Evolutionary conservation across 1,140 invertebrate species (phyloP), one percentile per base, ranked within the genome.

Genomic region (Heliconius melpomene): DNA sequence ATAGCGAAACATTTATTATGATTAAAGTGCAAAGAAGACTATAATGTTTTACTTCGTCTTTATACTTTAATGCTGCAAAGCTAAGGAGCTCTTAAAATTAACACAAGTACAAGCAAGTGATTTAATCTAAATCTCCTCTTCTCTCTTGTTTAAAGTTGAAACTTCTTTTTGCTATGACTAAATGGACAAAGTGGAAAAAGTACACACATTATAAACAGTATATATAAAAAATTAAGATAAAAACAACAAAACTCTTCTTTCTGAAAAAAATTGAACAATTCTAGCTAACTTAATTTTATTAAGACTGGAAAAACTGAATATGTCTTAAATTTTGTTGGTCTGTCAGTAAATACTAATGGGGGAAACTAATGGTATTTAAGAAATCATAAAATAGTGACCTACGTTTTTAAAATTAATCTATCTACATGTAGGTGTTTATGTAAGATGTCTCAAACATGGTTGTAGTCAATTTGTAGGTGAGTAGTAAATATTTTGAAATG

Each of bases 11-110:
- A 79, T 50, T 74, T 46, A 70, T 60, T 52, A 66, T 54, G 36
- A 74, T 50, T 36, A 72, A 77, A 72, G 66, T 77, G 66, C 76
- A 72, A 77, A 77, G 40, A 77, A 71, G 40, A 72, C 50, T 71
- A 46, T 46, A 52, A 72, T n/a, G 16, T 20, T 72, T 72, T n/a
- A 38, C 71, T 72, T 38, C 71, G 36, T 72, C 71, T 38, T 72
- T 72, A 40, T 72, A 66, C 60, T 66, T 66, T 66, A 66, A 66
- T 66, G 60, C 29, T 66, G 60, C 60, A 66, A 66, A 66, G 60
- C 60, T 29, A 66, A 66, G 9, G 60, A 66, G 60, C 60, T 66
- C 60, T 66, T 66, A 66, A 66, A 66, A 66, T 66, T 60, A 60
- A 26, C n/a, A 60, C 54, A 60, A 66, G 23, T 29, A 66, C 60